These are phyloP conservation scores for Prunella strophiata DNA, from an alignment of 2,797 vertebrate genomes.

Conservation along the genomic window DNA sequence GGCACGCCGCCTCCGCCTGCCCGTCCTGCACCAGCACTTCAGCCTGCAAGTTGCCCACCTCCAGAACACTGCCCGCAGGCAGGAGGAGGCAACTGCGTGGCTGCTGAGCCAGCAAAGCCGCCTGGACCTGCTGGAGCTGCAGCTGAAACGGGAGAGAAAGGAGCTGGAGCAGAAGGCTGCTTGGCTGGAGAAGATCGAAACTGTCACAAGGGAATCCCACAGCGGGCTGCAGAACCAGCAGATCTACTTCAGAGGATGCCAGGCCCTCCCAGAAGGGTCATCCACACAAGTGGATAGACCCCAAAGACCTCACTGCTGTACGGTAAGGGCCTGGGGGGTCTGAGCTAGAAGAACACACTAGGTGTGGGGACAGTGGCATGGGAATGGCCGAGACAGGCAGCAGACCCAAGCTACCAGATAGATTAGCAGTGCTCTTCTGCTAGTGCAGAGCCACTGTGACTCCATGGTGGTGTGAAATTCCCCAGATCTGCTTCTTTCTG, in stretches of 20 bases:
- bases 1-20: not conserved
- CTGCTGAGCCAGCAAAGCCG: not conserved
- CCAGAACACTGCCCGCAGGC: not conserved
- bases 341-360: not conserved
- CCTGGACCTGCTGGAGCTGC: conserved; percentile 37
- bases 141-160: not conserved
- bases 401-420: not conserved
- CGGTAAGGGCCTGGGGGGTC: not conserved
- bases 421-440: not conserved
- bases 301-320: not conserved
- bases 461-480: not conserved
- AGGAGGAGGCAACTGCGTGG: not conserved
- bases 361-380: not conserved
- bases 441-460: not conserved
- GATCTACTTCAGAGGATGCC: not conserved
- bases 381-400: not conserved
- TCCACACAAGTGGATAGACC: not conserved
- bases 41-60: not conserved
- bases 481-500: not conserved
- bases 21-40: not conserved
- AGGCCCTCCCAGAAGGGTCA: not conserved
- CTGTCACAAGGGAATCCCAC: not conserved
- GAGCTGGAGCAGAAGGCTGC: conserved; percentile 2
- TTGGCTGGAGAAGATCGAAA: not conserved
- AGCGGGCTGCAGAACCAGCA: not conserved